These are phyloP conservation scores for Drosophila tani DNA, from an alignment of 1,140 invertebrate species.

Conservation along the genomic window DNA sequence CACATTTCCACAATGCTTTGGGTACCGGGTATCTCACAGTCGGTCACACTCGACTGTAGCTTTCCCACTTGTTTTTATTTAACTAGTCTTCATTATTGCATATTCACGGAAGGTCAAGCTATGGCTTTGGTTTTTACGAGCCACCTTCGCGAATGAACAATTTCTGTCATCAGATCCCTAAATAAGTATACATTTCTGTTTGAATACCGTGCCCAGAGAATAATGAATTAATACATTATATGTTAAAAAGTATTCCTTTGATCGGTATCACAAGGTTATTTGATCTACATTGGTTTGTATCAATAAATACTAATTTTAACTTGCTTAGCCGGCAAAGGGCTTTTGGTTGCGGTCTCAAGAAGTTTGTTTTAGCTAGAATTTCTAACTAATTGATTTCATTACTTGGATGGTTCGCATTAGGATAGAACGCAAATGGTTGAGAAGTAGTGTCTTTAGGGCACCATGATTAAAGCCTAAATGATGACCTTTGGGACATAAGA, in stretches of 20 bases:
- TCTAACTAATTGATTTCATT: background rate
- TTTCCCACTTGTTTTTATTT: no score
- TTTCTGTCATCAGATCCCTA: background rate
- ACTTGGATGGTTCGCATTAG: background rate
- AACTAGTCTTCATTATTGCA: background rate
- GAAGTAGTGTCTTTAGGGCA: background rate
- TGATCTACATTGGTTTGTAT: no score
- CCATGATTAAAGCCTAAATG: background rate
- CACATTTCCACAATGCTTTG: no score
- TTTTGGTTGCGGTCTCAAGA: background rate
- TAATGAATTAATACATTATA: background rate
- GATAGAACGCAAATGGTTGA: background rate
- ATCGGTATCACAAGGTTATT: background rate
- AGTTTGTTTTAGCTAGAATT: no score
- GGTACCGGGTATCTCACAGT: no score
- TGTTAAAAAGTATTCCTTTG: no score
- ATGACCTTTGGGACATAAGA: background rate
- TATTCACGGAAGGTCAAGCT: background rate
- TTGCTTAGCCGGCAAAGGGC: background rate
- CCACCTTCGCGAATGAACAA: background rate
- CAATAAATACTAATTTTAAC: no score
- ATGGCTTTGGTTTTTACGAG: background rate
- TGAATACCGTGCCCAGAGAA: background rate
- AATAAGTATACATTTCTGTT: background rate
- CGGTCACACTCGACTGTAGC: no score